phyloP scores from a whole-genome alignment of 2,113 vertebrate species.

The Plotosus lineatus region DNA sequence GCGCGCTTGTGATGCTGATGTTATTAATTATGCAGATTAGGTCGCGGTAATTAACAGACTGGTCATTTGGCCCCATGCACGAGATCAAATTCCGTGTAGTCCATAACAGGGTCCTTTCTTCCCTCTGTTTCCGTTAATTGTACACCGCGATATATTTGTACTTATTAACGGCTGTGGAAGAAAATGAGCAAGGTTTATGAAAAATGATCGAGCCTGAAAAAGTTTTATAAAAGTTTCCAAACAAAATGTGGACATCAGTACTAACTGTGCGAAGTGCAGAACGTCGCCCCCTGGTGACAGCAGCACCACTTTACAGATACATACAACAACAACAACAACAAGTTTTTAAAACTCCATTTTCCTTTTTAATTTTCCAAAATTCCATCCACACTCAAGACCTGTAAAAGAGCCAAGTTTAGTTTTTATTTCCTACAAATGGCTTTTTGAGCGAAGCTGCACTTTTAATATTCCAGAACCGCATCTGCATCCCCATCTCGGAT shows the following conservation, averaged over 20 bases:
- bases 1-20: neutral
- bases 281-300: slow-evolving; percentile 50
- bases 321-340: neutral
- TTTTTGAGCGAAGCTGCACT: neutral
- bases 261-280: neutral
- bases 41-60: neutral
- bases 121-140: too few species aligned
- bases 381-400: neutral
- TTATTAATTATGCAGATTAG: neutral
- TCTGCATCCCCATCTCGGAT: too few species aligned
- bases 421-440: neutral
- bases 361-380: neutral
- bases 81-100: neutral
- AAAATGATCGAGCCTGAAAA: neutral
- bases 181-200: too few species aligned
- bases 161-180: neutral
- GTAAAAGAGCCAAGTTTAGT: neutral
- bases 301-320: neutral
- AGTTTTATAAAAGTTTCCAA: neutral
- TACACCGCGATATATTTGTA: neutral
- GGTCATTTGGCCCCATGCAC: neutral
- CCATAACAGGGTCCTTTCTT: neutral
- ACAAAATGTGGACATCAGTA: too few species aligned
- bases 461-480: too few species aligned
- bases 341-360: neutral